Conservation (phyloP, 2,113 vertebrate species). For the Ondatra zibethicus region DNA sequence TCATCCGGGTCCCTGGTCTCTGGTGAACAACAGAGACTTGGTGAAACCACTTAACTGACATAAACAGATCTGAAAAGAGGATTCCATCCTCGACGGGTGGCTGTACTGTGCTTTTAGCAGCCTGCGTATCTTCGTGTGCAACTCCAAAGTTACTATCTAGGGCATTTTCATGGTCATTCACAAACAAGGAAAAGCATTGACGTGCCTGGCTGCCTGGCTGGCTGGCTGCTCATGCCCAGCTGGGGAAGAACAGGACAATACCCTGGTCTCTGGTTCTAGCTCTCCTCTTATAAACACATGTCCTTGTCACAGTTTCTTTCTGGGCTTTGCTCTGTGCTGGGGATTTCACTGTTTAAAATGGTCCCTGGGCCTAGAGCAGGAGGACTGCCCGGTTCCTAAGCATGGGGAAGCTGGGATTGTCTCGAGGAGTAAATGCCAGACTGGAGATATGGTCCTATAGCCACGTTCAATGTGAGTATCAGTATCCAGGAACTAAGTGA, state of each 20-base stretch:
- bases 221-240: fast-evolving
- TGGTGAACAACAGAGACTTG: not conserved
- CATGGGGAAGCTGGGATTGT: not conserved
- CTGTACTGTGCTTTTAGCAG: not conserved
- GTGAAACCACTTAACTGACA: not conserved
- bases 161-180: fast-evolving
- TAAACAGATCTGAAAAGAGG: fast-evolving
- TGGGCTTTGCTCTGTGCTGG: not conserved
- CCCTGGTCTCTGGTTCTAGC: not conserved
- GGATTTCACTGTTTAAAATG: not conserved
- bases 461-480: not conserved
- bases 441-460: not conserved
- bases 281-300: not conserved
- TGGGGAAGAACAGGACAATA: not conserved
- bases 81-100: not conserved
- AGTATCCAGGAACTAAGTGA: not conserved
- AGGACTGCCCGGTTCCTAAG: not conserved
- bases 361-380: not conserved
- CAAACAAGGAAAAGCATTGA: fast-evolving
- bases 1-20: not conserved
- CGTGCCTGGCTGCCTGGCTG: not conserved
- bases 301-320: not conserved
- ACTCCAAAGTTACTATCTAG: not conserved
- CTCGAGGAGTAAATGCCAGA: not conserved
- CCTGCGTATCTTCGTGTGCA: not conserved